These are phyloP conservation scores for Schizopygopsis pylzovi DNA, from an alignment of 2,797 vertebrate genomes.

Conservation along the genomic window DNA sequence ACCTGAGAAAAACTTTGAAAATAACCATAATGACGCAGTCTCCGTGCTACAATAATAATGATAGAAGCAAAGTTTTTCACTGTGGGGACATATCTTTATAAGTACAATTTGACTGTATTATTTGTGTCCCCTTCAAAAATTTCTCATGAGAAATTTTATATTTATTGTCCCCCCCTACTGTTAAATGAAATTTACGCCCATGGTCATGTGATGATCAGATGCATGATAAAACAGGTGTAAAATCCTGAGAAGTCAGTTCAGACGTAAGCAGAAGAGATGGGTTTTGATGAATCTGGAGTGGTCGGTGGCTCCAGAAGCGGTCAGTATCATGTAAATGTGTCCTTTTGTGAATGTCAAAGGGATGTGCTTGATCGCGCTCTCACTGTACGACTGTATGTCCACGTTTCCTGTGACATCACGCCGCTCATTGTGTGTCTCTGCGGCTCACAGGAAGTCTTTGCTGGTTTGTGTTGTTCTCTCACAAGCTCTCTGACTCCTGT, in stretches of 20 bases:
- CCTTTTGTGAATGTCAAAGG: constrained; percentile 8
- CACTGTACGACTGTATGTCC: constrained; percentile 50
- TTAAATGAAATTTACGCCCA: no score
- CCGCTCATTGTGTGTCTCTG: constrained; percentile 62
- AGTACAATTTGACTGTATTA: no score
- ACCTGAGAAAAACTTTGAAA: no score
- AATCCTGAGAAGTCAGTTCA: background rate
- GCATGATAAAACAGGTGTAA: background rate
- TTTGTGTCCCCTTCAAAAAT: no score
- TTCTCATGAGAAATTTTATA: no score
- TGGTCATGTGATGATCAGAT: background rate
- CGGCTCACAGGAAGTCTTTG: constrained; percentile 64
- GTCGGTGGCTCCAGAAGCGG: constrained; percentile 5
- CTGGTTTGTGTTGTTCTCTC: constrained; percentile 63
- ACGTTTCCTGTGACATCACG: constrained; percentile 53
- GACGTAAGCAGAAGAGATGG: background rate
- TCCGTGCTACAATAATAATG: no score
- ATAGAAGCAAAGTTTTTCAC: no score
- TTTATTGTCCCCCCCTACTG: no score
- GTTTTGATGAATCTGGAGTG: background rate
- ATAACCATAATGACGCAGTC: no score
- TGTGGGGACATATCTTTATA: no score
- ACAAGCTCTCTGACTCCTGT: constrained; percentile 47
- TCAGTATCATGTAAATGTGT: constrained; percentile 60
- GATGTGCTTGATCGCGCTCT: constrained; percentile 54